phyloP scores from a whole-genome alignment of 2,888 invertebrate species.

The Iselma pallidipennis region DNA sequence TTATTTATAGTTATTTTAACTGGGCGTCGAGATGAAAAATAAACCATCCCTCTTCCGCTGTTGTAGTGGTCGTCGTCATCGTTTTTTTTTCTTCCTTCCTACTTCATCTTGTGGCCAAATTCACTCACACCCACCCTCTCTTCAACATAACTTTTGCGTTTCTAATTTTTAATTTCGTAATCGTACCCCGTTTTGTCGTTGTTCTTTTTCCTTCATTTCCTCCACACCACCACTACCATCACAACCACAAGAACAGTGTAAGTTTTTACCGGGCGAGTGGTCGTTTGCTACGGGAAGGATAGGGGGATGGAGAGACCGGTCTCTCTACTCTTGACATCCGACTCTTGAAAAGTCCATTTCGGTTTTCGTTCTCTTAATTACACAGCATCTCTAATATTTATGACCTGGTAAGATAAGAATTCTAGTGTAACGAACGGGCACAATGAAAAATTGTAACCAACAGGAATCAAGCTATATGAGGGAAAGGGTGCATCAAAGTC shows the following conservation, averaged over 20 bases:
- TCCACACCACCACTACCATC: background rate
- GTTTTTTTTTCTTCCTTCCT: constrained; percentile 37
- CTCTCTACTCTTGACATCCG: constrained; percentile 13
- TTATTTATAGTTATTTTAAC: constrained; percentile 54
- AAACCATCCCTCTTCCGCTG: constrained; percentile 45
- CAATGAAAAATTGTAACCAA: background rate
- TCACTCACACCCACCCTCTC: too few relatives aligned
- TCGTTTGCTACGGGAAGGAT: constrained; percentile 10
- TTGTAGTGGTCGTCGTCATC: background rate
- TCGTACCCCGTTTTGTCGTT: background rate
- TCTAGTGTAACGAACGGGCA: background rate
- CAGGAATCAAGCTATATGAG: background rate
- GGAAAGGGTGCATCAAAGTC: background rate
- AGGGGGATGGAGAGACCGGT: too few relatives aligned
- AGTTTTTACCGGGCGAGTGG: background rate
- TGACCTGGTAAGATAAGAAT: constrained; percentile 27
- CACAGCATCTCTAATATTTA: constrained; percentile 30
- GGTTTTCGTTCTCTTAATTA: constrained; percentile 32
- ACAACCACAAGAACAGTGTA: background rate
- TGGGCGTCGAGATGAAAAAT: constrained; percentile 48
- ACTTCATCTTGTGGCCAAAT: constrained; percentile 30
- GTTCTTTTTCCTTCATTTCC: background rate
- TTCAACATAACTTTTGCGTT: too few relatives aligned
- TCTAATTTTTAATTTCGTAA: constrained; percentile 26
- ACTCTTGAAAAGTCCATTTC: constrained; percentile 27